Conservation (phyloP, 2,888 invertebrate species). For the Melinaea menophilus region DNA sequence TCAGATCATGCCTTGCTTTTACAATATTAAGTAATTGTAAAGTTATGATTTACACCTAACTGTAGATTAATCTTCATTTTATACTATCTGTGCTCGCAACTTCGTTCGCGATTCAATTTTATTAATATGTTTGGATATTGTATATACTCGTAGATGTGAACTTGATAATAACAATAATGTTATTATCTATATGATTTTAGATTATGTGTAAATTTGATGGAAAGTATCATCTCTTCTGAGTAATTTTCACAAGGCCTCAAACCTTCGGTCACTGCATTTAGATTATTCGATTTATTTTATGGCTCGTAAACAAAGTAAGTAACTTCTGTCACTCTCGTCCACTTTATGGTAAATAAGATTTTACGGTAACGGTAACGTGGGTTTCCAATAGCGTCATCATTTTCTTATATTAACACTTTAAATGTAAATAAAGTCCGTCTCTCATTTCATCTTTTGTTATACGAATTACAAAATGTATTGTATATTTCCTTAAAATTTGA, state of each 20-base stretch:
- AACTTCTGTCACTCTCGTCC: constrained; percentile 63
- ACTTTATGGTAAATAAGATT: constrained; percentile 72
- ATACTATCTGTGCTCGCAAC: not conserved
- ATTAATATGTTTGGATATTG: no score
- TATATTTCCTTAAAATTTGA: not conserved
- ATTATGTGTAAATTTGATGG: constrained; percentile 14
- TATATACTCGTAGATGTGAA: no score
- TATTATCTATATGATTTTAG: not conserved
- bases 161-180: no score
- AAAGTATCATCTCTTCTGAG: constrained; percentile 14
- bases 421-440: constrained; percentile 49
- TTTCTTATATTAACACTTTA: constrained; percentile 54
- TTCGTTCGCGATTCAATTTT: no score
- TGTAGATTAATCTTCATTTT: not conserved
- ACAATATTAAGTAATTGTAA: constrained; percentile 11
- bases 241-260: constrained; percentile 17
- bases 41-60: not conserved
- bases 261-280: constrained; percentile 45
- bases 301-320: constrained; percentile 68
- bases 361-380: constrained; percentile 60
- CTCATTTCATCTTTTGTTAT: constrained; percentile 34
- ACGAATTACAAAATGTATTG: constrained; percentile 12
- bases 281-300: constrained; percentile 73
- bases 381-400: constrained; percentile 52
- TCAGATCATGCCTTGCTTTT: constrained; percentile 23